Conservation (phyloP, 1,140 invertebrate species). For the Archivesica marissinica region DNA sequence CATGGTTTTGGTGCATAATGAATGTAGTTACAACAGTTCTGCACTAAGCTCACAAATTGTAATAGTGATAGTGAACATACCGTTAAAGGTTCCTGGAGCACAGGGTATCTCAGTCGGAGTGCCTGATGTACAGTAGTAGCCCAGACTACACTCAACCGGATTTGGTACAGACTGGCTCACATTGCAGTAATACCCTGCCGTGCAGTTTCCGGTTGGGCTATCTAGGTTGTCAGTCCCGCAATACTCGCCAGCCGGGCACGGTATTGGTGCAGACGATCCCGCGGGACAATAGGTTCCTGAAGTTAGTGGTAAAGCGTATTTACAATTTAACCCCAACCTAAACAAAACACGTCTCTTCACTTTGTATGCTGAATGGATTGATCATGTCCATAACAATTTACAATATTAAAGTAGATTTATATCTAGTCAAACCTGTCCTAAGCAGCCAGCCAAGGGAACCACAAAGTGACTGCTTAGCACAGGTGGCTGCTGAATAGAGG, state of each 20-base stretch:
- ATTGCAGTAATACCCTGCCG: constrained; percentile 81
- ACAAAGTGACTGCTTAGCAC: too few relatives aligned
- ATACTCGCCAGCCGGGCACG: constrained; percentile 80
- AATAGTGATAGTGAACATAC: constrained; percentile 55
- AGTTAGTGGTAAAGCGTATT: too few relatives aligned
- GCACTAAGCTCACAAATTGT: too few relatives aligned
- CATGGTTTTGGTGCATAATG: too few relatives aligned
- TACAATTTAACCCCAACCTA: too few relatives aligned
- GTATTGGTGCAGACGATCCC: constrained; percentile 71
- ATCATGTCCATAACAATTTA: not conserved
- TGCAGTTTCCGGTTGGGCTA: constrained; percentile 76
- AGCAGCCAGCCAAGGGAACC: too few relatives aligned
- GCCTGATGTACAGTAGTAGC: constrained; percentile 80
- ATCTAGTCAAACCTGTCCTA: too few relatives aligned
- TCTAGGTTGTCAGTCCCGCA: constrained; percentile 74
- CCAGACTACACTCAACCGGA: constrained; percentile 72
- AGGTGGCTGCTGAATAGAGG: too few relatives aligned
- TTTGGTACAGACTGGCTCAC: constrained; percentile 72
- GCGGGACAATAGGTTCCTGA: constrained; percentile 79
- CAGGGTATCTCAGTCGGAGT: constrained; percentile 74
- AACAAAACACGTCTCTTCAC: not conserved
- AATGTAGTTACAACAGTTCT: too few relatives aligned
- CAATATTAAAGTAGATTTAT: too few relatives aligned
- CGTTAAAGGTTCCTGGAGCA: constrained; percentile 78
- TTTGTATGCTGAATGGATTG: too few relatives aligned